Base-by-base conservation (phyloP, 2,113 vertebrate genomes). In the Grallaria varia region DNA sequence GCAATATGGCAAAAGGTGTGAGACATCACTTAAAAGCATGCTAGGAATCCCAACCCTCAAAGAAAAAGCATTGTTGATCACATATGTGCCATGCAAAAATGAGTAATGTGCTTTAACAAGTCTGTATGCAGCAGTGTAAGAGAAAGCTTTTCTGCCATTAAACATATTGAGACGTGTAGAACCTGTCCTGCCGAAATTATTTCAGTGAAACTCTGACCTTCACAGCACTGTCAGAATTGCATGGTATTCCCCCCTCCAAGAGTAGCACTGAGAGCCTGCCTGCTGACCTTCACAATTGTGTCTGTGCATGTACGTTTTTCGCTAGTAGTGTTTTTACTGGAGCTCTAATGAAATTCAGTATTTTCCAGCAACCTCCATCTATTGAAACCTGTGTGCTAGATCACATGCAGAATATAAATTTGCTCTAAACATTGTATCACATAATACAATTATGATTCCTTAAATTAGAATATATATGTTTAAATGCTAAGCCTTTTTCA, bases 1-100 rank as follows among this genome's bases (percentile, higher is more conserved):
- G 25, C 37, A 68, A 39, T 23, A 55, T 3, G 19, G 42, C 35
- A 82, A 89, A 81, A 81, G 42, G 44, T 47, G 33, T 14, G 14
- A 52, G 27, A 62, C 0, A 1, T 14, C 42, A 44, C 74, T 71
- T 20, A 68, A 82, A 84, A 89, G 16, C 33, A 37, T 8, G 18
- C 10, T 47, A 67, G 9, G 7, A 13, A 50, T 24, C 47, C 23
- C 45, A 39, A 5, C 8, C 25, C 0, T 19, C 9, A 28, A 85
- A 75, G 27, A 75, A 74, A 82, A 87, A 37, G 6, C 15, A 27
- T 0, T 37, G 19, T 20, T 52, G 33, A 82, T 68, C 14, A 67
- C 12, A 69, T 1, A 3, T 0, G 0, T 5, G 6, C 53, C 47
- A 66, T 8, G 39, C 58, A 78, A 72, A 91, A 53, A 31, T 1